Conservation (phyloP, 2,888 invertebrate species). For the Andricus quercusramuli region DNA sequence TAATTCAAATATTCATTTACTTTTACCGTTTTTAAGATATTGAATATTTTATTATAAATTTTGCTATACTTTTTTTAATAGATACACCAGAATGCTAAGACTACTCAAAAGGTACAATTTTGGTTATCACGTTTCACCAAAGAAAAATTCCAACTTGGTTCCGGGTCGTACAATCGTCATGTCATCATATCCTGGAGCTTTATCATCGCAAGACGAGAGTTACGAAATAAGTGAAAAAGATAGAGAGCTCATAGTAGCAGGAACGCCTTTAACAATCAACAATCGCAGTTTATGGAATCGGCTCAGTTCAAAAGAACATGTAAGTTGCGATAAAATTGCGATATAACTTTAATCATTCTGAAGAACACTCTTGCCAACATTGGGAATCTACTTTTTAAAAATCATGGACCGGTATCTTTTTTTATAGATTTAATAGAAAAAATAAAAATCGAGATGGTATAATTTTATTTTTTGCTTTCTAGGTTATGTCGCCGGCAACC, state of each 20-base stretch:
- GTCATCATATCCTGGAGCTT: conserved; percentile 90
- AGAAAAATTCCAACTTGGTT: conserved; percentile 79
- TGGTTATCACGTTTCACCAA: conserved; percentile 83
- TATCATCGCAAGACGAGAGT: conserved; percentile 91
- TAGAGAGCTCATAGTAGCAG: conserved; percentile 84
- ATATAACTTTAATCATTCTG: background rate
- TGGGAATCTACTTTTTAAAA: background rate
- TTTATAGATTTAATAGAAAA: conserved; percentile 1
- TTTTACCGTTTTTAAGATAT: background rate
- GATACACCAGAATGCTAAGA: conserved; percentile 90
- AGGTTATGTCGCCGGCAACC: conserved; percentile 87
- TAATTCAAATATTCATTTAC: background rate
- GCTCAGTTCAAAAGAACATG: conserved; percentile 82
- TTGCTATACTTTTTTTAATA: conserved; percentile 68
- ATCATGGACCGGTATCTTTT: background rate
- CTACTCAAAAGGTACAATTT: conserved; percentile 92
- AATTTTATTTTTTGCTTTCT: conserved; percentile 42
- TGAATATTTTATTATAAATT: background rate
- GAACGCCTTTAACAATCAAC: conserved; percentile 88
- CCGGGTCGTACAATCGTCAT: conserved; percentile 87
- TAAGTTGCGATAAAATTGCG: conserved; percentile 69
- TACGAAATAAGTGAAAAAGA: conserved; percentile 82
- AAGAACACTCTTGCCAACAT: background rate
- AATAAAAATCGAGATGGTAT: conserved; percentile 19
- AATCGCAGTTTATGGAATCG: conserved; percentile 86